A percentile compares a stretch with the other conserved stretches of the same genome.
phyloP scores from a whole-genome alignment of 2,113 vertebrate genomes.

The Epinephelus cyanopodus region DNA sequence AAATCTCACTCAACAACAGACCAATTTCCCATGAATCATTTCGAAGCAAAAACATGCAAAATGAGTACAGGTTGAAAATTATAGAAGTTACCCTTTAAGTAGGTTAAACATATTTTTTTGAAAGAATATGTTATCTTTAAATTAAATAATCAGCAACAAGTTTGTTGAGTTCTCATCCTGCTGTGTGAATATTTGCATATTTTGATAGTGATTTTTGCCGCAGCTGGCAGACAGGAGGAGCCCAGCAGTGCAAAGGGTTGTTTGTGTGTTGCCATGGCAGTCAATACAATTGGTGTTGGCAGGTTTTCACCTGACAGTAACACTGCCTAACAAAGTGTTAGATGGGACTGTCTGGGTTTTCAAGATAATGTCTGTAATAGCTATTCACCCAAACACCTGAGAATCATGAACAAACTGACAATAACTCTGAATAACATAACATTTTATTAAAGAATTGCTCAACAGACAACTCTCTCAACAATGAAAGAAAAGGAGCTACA shows the following conservation, averaged over 20 bases:
- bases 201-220: slow-evolving; percentile 1
- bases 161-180: neutral
- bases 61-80: too few species aligned
- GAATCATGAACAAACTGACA: slow-evolving; percentile 78
- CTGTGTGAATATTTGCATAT: neutral
- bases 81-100: neutral
- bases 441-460: slow-evolving; percentile 99
- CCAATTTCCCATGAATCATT: too few species aligned
- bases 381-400: neutral
- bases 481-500: slow-evolving; percentile 92
- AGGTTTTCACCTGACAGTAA: neutral
- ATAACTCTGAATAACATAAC: slow-evolving; percentile 92
- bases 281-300: neutral
- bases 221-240: neutral
- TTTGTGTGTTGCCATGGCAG: slow-evolving; percentile 23
- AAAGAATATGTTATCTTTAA: too few species aligned
- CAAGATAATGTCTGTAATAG: neutral
- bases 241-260: neutral
- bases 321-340: neutral
- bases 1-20: too few species aligned
- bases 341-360: neutral
- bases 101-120: too few species aligned
- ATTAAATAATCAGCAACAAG: neutral
- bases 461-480: slow-evolving; percentile 95
- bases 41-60: too few species aligned